Percentiles rank a stretch among this genome's conserved stretches.
These are phyloP conservation scores for Dendroctonus ponderosae DNA, from an alignment of 1,140 invertebrate species.

Conservation along the genomic window DNA sequence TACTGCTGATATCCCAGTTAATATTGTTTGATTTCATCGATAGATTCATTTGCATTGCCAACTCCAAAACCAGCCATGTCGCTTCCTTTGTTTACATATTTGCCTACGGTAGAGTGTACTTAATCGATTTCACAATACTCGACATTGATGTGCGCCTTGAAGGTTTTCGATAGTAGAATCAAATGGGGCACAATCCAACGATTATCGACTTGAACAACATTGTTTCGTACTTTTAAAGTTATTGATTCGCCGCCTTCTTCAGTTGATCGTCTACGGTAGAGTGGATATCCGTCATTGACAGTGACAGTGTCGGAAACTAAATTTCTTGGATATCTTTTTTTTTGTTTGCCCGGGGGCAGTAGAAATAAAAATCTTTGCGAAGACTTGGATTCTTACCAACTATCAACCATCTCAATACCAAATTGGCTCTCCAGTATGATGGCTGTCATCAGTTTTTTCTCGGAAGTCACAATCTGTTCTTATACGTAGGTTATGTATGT, in stretches of 20 bases:
- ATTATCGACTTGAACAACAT: slow-evolving; percentile 32
- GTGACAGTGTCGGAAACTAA: slow-evolving; percentile 48
- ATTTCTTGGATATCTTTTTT: slow-evolving; percentile 46
- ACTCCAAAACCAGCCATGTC: slow-evolving; percentile 39
- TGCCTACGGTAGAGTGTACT: slow-evolving; percentile 43
- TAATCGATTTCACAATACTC: slow-evolving; percentile 50
- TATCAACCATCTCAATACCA: too few relatives aligned
- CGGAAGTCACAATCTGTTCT: too few relatives aligned
- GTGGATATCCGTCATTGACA: slow-evolving; percentile 48
- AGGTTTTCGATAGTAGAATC: slow-evolving; percentile 46
- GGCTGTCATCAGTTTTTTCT: too few relatives aligned
- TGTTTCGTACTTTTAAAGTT: slow-evolving; percentile 7
- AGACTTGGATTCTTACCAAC: too few relatives aligned
- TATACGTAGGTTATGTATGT: too few relatives aligned
- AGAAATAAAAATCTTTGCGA: too few relatives aligned
- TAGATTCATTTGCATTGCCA: slow-evolving; percentile 5
- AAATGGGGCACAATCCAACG: slow-evolving; percentile 51
- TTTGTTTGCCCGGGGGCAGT: too few relatives aligned
- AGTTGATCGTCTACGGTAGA: slow-evolving; percentile 49
- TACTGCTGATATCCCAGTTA: slow-evolving; percentile 50
- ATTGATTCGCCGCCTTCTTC: slow-evolving; percentile 38
- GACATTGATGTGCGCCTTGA: slow-evolving; percentile 49
- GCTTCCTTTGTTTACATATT: slow-evolving; percentile 49
- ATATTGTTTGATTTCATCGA: slow-evolving; percentile 47
- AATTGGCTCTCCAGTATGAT: too few relatives aligned